Percentiles rank a stretch among this genome's conserved stretches.
phyloP scores from a whole-genome alignment of 2,113 vertebrate species.

The Cyanoramphus novaezelandiae region DNA sequence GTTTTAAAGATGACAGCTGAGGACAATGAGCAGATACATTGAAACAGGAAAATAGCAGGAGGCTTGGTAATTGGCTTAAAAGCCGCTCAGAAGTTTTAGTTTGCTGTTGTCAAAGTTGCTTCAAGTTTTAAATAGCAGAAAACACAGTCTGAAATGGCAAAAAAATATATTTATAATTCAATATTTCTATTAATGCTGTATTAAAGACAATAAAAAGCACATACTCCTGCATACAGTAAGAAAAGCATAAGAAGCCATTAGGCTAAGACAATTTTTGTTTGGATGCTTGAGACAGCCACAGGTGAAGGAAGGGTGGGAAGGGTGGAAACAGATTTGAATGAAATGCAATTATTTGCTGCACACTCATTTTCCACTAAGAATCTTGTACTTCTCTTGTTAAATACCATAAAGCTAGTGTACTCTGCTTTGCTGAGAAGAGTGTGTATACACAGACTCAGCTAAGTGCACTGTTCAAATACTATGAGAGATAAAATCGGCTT shows the following conservation, averaged over 20 bases:
- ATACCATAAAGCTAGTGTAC: not conserved
- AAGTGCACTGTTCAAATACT: not conserved
- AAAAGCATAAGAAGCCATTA: not conserved
- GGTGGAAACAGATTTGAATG: not conserved
- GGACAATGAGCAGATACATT: not conserved
- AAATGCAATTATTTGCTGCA: not conserved
- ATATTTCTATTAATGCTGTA: not conserved
- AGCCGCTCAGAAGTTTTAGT: conserved; percentile 1
- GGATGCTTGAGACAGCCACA: not conserved
- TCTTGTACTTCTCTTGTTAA: not conserved
- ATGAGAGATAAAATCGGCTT: not conserved
- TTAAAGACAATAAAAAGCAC: not conserved
- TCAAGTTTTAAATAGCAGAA: not conserved
- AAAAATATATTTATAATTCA: not conserved
- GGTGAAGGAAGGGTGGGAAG: not conserved
- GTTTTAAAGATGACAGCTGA: not conserved
- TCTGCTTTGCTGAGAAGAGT: not conserved
- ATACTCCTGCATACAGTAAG: not conserved
- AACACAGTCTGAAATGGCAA: not conserved
- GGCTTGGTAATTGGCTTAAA: not conserved
- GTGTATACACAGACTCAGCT: not conserved
- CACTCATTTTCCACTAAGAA: not conserved
- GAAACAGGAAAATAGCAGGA: not conserved
- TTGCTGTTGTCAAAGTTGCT: not conserved
- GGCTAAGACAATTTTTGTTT: not conserved